Percentiles rank a stretch among this genome's conserved stretches.
Conservation (phyloP, 2,888 invertebrate genomes). For the Apodemia mormo region DNA sequence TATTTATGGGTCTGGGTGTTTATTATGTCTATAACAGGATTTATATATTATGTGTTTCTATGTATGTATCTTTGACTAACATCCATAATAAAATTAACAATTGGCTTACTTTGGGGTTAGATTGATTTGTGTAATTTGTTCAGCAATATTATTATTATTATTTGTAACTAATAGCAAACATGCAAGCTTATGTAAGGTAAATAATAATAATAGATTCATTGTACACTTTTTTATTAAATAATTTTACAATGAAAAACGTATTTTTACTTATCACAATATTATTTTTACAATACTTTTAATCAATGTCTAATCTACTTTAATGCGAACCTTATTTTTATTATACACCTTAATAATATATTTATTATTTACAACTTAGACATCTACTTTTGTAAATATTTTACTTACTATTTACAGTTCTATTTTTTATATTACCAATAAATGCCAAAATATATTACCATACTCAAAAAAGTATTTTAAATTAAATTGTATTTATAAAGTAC, state of each 20-base stretch:
- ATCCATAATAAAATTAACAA: no score
- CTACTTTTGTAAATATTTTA: conserved; percentile 22
- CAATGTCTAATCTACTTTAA: neutral
- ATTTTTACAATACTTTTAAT: conserved; percentile 1
- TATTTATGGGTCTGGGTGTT: no score
- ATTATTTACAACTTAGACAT: conserved; percentile 23
- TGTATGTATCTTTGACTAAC: no score
- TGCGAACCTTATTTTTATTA: conserved; percentile 13
- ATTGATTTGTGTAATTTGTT: no score
- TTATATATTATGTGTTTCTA: no score
- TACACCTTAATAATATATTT: neutral
- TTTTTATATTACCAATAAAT: conserved; percentile 41
- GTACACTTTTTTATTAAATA: neutral
- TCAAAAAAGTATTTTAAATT: neutral
- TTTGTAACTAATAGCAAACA: no score
- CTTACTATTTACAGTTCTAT: conserved; percentile 39
- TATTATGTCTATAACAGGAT: no score
- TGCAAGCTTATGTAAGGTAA: neutral
- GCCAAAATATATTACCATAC: conserved; percentile 35
- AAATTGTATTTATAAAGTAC: no score
- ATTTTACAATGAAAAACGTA: conserved; percentile 18
- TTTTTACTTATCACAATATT: conserved; percentile 19
- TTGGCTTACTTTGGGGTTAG: no score
- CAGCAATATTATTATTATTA: no score
- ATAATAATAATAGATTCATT: neutral